Evolutionary conservation across 2,888 invertebrate species (phyloP).

Genomic region (Alentia gelatinosa): DNA sequence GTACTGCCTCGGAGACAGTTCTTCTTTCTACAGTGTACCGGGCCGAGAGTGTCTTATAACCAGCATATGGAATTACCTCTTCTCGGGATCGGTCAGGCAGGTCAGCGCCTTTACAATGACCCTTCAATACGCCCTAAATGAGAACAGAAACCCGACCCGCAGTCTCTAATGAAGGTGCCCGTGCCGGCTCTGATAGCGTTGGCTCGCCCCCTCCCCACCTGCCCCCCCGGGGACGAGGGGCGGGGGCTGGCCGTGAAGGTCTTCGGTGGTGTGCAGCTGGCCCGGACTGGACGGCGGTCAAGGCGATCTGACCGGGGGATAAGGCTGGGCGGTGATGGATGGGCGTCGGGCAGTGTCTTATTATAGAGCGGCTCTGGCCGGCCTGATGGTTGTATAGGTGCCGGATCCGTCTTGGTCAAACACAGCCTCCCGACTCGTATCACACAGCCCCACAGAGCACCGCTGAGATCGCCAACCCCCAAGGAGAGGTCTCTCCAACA

Average conservation of each 20-base stretch:
- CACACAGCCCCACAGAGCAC: neutral
- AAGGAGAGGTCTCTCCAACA: neutral
- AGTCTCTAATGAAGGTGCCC: neutral
- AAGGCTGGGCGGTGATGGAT: neutral
- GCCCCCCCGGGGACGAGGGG: neutral
- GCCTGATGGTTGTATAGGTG: slow-evolving; percentile 5
- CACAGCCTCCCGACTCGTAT: neutral
- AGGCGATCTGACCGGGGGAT: neutral
- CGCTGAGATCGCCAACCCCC: neutral
- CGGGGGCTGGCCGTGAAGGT: neutral
- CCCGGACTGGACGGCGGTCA: neutral
- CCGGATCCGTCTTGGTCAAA: neutral
- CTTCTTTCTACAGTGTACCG: too few relatives aligned
- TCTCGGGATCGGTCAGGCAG: neutral
- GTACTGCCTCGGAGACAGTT: too few relatives aligned
- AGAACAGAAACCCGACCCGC: neutral
- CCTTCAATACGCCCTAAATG: neutral
- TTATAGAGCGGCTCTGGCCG: neutral
- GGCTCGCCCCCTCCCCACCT: neutral
- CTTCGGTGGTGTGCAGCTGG: neutral
- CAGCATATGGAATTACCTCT: neutral
- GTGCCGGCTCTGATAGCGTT: neutral
- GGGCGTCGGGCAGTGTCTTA: neutral
- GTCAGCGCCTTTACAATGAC: neutral
- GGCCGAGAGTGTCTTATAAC: too few relatives aligned